Evolutionary conservation across 2,797 vertebrate genomes (phyloP), one percentile per base, ranked within the genome.

Genomic region (Mergus octosetaceus): DNA sequence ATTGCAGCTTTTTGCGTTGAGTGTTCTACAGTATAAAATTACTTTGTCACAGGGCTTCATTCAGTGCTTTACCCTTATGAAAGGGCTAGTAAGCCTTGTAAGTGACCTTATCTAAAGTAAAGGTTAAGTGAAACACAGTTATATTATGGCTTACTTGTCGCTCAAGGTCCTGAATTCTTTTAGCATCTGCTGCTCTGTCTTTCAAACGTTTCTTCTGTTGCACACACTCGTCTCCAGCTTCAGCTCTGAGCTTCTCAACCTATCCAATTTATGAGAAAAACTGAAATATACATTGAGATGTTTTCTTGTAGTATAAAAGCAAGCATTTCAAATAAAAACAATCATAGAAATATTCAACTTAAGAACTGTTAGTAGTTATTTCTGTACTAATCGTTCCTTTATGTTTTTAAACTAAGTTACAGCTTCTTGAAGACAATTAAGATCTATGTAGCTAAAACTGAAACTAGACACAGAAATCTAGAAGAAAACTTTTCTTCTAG

Each of bases 91-190:
- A 64, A 47, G 43, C 13, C 13, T 45, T 93, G 27, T 19, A 79
- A 78, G 57, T 74, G 27, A 58, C 6, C 13, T 68, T 16, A 65
- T 72, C 58, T 62, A 45, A 85, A 78, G 75, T 2, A 87, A 60
- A 84, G n/a, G 11, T 69, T 77, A 80, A 70, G 62, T 21, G 36
- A 85, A 84, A 20, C 14, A 56, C 11, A 74, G 28, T 39, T 89
- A 34, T 25, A 30, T 53, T 41, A 86, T 36, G 70, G 80, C 96
- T 53, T 95, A 98, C 99, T 97, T 99, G 99, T 87, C 97, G 97
- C 89, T 99, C 98, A 70, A 99, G 98, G 81, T 99, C 98, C 94
- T 98, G 98, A 97, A 99, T 98, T 96, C 96, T 98, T 97, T 98
- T 99, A 45, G 97, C 97, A 82, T 99, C 99, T 49, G 93, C 94